Percentiles rank a stretch among this genome's conserved stretches.
These are phyloP conservation scores for Alca torda DNA, from an alignment of 2,797 vertebrate genomes.

Conservation along the genomic window DNA sequence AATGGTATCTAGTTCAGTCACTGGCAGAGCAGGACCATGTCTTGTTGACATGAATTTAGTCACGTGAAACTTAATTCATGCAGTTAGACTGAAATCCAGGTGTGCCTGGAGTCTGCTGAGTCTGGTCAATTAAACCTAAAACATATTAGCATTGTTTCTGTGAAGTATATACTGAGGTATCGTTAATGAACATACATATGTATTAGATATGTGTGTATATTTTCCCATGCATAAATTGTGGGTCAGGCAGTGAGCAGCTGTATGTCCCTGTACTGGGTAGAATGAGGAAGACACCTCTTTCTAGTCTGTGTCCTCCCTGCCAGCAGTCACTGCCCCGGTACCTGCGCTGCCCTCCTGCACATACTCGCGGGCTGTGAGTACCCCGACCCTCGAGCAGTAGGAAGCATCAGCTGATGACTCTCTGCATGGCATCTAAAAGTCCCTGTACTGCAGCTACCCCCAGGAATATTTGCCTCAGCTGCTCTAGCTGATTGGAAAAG, in stretches of 20 bases:
- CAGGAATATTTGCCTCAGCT: neutral
- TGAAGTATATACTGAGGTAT: neutral
- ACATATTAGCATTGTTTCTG: neutral
- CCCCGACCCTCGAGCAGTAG: neutral
- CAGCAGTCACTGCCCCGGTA: neutral
- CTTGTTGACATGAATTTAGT: neutral
- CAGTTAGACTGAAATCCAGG: neutral
- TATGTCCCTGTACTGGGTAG: fast-evolving
- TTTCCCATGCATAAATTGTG: neutral
- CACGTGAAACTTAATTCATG: neutral
- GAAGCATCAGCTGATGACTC: neutral
- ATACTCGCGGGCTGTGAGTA: neutral
- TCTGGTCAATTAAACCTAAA: neutral
- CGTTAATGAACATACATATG: fast-evolving
- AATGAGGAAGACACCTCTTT: neutral
- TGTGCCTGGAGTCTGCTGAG: neutral
- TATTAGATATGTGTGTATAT: neutral
- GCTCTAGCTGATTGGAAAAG: neutral
- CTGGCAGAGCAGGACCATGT: neutral
- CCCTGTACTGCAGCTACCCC: neutral
- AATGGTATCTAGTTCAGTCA: neutral
- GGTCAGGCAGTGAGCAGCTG: neutral
- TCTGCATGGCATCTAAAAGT: neutral
- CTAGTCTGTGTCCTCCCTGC: neutral
- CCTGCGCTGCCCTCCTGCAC: neutral